Evolutionary conservation across 1,140 invertebrate genomes (phyloP).

Genomic region (Diorhabda sublineata): DNA sequence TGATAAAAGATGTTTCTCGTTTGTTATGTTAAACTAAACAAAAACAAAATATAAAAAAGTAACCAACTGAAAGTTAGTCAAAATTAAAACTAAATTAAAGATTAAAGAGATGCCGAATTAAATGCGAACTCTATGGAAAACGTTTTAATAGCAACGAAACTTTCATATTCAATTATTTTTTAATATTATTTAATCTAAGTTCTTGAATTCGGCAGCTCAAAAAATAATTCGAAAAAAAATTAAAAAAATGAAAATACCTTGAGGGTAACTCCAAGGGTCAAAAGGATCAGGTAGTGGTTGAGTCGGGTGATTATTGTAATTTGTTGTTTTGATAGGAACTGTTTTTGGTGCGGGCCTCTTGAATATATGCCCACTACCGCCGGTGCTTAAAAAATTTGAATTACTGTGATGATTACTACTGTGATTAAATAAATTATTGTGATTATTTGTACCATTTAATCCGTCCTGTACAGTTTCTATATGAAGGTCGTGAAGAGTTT

Average conservation of each 20-base stretch:
- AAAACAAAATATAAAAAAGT: not conserved
- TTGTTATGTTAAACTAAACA: not conserved
- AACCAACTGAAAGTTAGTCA: not conserved
- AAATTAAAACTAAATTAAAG: not conserved
- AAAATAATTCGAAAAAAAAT: constrained; percentile 31
- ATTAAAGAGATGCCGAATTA: not conserved
- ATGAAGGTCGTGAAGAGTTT: constrained; percentile 83
- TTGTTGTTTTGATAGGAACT: constrained; percentile 37
- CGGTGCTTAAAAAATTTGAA: constrained; percentile 21
- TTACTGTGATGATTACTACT: constrained; percentile 26
- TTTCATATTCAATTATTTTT: not conserved
- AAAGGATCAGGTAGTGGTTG: constrained; percentile 38
- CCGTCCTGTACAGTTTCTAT: constrained; percentile 63
- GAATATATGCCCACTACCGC: constrained; percentile 28
- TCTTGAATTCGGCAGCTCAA: not conserved
- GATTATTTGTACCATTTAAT: constrained; percentile 46
- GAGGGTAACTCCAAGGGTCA: constrained; percentile 42
- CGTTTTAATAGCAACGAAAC: not conserved
- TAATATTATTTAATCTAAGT: not conserved
- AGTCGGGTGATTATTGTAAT: constrained; percentile 20
- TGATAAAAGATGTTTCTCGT: not conserved
- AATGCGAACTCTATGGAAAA: no score
- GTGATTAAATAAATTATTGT: constrained; percentile 33
- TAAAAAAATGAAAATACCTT: constrained; percentile 44
- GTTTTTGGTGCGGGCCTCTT: constrained; percentile 37